Percentiles rank a stretch among this genome's conserved stretches.
These are phyloP conservation scores for Metallyticus violacea DNA, from an alignment of 2,888 invertebrate species.

Conservation along the genomic window DNA sequence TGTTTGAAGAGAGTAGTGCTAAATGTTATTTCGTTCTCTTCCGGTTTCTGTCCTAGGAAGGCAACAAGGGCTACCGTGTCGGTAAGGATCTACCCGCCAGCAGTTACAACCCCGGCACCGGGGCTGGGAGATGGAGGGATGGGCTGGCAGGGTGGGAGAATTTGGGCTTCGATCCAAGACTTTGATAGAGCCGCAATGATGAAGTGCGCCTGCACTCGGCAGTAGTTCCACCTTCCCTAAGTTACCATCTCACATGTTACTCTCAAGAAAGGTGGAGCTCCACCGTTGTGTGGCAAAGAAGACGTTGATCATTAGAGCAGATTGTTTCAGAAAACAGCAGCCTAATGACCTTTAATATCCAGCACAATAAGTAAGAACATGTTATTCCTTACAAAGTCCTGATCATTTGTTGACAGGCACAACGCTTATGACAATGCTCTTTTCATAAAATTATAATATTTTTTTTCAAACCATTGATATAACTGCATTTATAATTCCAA, in stretches of 20 bases:
- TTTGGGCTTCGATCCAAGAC: constrained; percentile 13
- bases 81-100: neutral
- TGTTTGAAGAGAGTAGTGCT: neutral
- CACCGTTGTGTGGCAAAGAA: neutral
- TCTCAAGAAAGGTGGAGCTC: neutral
- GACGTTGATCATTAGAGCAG: neutral
- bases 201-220: neutral
- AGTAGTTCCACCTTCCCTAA: no score
- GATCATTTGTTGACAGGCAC: no score
- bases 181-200: constrained; percentile 7
- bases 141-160: neutral
- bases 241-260: neutral
- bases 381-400: no score
- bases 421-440: no score
- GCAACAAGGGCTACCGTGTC: neutral
- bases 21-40: constrained; percentile 1
- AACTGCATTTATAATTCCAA: no score
- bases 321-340: neutral
- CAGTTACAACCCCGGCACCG: no score
- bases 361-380: no score
- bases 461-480: no score
- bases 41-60: neutral
- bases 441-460: no score
- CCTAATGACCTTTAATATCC: no score
- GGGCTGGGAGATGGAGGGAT: no score